Conservation (phyloP, 92 coral and sea anemone species). For the Bergia sp. region DNA sequence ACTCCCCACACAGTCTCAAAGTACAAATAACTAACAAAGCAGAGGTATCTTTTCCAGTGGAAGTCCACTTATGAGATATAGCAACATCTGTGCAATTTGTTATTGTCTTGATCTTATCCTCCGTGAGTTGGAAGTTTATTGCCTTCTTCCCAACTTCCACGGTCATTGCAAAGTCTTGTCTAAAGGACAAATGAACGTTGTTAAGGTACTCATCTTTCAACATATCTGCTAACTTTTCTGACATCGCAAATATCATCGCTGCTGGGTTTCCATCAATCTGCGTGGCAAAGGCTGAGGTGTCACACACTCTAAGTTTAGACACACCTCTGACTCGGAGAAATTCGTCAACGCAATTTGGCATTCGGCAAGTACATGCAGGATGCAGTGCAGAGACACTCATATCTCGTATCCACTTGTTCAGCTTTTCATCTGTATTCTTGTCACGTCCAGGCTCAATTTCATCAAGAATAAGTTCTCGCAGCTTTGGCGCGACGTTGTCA, state of each 20-base stretch:
- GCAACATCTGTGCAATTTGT: constrained; percentile 11
- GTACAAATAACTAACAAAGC: constrained; percentile 19
- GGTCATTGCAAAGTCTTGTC: constrained; percentile 19
- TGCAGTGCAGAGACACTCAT: constrained; percentile 56
- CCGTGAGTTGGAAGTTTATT: not conserved
- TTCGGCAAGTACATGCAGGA: constrained; percentile 58
- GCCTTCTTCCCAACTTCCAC: not conserved
- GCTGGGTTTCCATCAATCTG: constrained; percentile 62
- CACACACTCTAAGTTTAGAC: constrained; percentile 51
- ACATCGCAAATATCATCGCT: constrained; percentile 56
- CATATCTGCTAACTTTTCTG: constrained; percentile 59
- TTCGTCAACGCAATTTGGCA: constrained; percentile 58
- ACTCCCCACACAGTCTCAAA: not conserved
- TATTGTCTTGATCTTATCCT: not conserved
- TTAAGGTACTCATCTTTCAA: constrained; percentile 37
- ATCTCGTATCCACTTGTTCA: constrained; percentile 56
- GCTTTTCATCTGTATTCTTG: constrained; percentile 46
- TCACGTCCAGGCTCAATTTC: constrained; percentile 56
- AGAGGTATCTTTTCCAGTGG: constrained; percentile 35
- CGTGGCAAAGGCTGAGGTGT: constrained; percentile 59
- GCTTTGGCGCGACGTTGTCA: constrained; percentile 10
- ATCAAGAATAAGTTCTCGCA: constrained; percentile 39
- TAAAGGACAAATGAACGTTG: constrained; percentile 10
- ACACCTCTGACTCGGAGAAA: constrained; percentile 46
- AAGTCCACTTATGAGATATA: constrained; percentile 1